Base-by-base conservation (phyloP, 2,797 vertebrate genomes). In the Sebastes cheni region DNA sequence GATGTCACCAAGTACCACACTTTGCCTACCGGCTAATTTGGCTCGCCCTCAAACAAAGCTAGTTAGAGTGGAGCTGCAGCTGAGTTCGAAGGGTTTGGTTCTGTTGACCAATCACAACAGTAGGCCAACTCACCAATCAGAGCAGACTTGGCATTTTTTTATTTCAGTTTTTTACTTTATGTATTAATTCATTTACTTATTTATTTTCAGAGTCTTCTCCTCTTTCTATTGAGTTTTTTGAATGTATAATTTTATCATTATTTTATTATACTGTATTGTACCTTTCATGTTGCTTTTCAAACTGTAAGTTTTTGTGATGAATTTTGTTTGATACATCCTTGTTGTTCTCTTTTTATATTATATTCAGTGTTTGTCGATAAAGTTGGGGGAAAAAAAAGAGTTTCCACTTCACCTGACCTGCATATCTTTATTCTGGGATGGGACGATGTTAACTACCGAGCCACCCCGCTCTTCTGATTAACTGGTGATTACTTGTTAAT, bases 401-500 rank as follows among this genome's bases (percentile, higher is more conserved):
- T 70, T 67, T 6, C 22, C 30, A 10, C 58, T 27, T 54, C 30
- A 42, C 23, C 52, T 70, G 59, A 55, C 65, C 59, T 55, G 68
- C 29, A 11, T n/a, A 12, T 65, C 62, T 62, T 62, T 11, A 32
- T 25, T 56, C 58, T 62, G 69, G 34, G 25, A 75, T 12, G 39
- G 62, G 18, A 61, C 73, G 10, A 34, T 58, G 59, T 83, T 60
- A 83, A 85, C 67, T 13, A 42, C 72, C 1, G 69, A 58, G 72
- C 74, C 60, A 50, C 54, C 30, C 23, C 18, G 22, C 62, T 70
- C 58, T 9, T 84, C 55, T 80, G 64, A 83, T 88, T 81, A 77
- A 84, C 71, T 22, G 29, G 9, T 80, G 65, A 71, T 62, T 75
- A 71, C 23, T 67, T 46, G 61, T 76, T 86, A 87, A 89, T 88